Percentiles rank a stretch among this genome's conserved stretches.
These are phyloP conservation scores for Tipula lateralis DNA, from an alignment of 2,888 invertebrate species.

Conservation along the genomic window DNA sequence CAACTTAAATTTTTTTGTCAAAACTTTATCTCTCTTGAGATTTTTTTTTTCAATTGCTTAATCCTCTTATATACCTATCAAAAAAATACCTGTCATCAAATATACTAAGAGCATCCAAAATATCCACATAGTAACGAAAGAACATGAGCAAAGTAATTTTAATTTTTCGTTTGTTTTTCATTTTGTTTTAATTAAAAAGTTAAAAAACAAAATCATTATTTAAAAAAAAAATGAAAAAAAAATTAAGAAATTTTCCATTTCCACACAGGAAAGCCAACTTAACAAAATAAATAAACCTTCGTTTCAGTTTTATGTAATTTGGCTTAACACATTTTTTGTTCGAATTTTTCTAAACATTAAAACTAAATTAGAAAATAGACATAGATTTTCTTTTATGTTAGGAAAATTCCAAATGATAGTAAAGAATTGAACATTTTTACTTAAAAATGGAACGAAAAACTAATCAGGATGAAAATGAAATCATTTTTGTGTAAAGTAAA, in stretches of 20 bases:
- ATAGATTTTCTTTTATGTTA: background rate
- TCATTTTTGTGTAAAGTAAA: background rate
- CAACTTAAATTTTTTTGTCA: background rate
- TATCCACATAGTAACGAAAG: background rate
- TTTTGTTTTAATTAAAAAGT: slow-evolving; percentile 3
- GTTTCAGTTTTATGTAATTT: background rate
- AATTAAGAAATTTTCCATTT: background rate
- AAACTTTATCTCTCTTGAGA: slow-evolving; percentile 6
- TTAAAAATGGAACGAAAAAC: background rate
- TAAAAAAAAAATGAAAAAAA: background rate
- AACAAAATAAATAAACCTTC: background rate
- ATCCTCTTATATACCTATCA: slow-evolving; percentile 7
- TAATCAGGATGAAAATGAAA: slow-evolving; percentile 7
- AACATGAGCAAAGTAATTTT: background rate
- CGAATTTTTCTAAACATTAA: background rate
- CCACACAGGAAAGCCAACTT: background rate
- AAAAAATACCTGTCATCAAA: slow-evolving; percentile 14
- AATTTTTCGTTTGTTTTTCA: background rate
- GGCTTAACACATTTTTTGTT: background rate
- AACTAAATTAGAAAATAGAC: background rate
- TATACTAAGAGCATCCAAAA: background rate
- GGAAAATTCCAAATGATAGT: background rate
- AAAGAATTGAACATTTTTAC: background rate
- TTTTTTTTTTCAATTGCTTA: background rate
- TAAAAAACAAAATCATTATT: background rate